Evolutionary conservation across 2,113 vertebrate genomes (phyloP).

Genomic region (Eptesicus fuscus): DNA sequence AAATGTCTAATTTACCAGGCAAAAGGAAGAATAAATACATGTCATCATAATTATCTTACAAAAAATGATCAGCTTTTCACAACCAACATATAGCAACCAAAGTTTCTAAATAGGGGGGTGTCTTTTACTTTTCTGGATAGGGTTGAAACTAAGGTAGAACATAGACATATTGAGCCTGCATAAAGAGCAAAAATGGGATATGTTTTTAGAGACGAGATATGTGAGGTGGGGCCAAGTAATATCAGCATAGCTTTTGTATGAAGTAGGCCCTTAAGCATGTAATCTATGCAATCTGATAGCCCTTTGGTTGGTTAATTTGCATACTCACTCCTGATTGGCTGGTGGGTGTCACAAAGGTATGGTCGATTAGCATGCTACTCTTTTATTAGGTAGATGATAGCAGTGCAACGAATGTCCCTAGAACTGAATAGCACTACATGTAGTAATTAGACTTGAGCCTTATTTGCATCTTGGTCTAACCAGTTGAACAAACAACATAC

Average conservation of each 20-base stretch:
- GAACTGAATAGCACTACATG: neutral
- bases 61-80: neutral
- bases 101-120: neutral
- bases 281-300: neutral
- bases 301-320: too few species aligned
- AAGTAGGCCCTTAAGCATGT: neutral
- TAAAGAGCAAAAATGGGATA: neutral
- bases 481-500: neutral
- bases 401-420: neutral
- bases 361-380: too few species aligned
- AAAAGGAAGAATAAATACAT: neutral
- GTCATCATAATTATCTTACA: neutral
- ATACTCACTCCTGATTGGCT: too few species aligned
- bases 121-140: neutral
- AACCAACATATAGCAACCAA: neutral
- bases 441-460: neutral
- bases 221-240: neutral
- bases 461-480: neutral
- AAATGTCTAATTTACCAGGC: neutral
- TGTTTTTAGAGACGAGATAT: neutral
- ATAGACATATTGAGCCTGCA: neutral
- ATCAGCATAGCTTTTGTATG: neutral
- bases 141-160: neutral
- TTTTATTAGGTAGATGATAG: too few species aligned
- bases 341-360: too few species aligned